These are phyloP conservation scores for Drosophila kurseongensis DNA, from an alignment of 1,140 invertebrate genomes.

Conservation along the genomic window DNA sequence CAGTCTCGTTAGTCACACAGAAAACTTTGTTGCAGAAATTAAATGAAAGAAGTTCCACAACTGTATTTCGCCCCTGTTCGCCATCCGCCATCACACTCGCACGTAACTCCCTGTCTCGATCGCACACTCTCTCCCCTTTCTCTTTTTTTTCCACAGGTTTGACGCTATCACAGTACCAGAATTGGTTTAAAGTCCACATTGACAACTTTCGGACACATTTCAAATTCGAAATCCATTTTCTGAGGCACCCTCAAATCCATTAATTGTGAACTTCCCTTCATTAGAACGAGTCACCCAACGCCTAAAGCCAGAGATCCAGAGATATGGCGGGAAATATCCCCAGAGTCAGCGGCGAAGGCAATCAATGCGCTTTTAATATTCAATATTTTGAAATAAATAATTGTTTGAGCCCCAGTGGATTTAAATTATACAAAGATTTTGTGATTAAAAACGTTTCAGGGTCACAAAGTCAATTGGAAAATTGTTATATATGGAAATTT, in stretches of 20 bases:
- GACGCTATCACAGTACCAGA: conserved; percentile 43
- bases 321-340: not conserved
- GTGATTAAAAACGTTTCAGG: not conserved
- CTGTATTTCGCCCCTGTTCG: conserved; percentile 43
- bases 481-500: too few species aligned
- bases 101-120: not conserved
- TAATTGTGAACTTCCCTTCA: conserved; percentile 55
- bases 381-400: not conserved
- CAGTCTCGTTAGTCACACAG: conserved; percentile 60
- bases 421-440: not conserved
- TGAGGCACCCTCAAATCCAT: conserved; percentile 65
- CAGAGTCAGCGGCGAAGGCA: not conserved
- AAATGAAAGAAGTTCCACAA: conserved; percentile 80
- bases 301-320: conserved; percentile 3
- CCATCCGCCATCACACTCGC: conserved; percentile 1
- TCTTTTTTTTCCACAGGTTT: conserved; percentile 14
- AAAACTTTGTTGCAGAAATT: conserved; percentile 72
- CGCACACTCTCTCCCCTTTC: conserved; percentile 3
- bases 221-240: conserved; percentile 65
- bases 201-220: conserved; percentile 67
- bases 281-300: conserved; percentile 47
- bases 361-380: conserved; percentile 9
- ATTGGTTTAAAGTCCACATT: conserved; percentile 56
- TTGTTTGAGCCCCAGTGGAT: not conserved
- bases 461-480: not conserved